A percentile compares a stretch with the other conserved stretches of the same genome.
Evolutionary conservation across 2,888 invertebrate genomes (phyloP).

Genomic region (Drosophila affinis): DNA sequence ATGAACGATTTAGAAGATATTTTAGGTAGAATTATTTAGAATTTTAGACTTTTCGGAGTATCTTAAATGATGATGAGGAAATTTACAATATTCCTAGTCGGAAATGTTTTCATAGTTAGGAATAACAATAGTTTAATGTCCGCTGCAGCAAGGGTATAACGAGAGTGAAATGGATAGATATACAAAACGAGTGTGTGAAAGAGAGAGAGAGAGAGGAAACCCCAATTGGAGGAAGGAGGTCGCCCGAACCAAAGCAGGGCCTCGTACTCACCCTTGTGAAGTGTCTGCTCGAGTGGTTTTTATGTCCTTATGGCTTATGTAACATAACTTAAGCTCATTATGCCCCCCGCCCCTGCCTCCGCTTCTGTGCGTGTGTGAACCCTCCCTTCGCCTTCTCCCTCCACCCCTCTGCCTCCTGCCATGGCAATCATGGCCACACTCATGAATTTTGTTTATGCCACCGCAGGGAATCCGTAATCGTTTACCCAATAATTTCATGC

Average conservation of each 20-base stretch:
- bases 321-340: constrained; percentile 79
- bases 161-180: no score
- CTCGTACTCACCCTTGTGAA: constrained; percentile 52
- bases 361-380: not conserved
- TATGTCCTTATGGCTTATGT: constrained; percentile 77
- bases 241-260: no score
- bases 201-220: not conserved
- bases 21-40: no score
- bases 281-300: constrained; percentile 79
- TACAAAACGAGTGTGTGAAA: not conserved
- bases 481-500: constrained; percentile 69
- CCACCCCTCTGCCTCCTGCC: constrained; percentile 1
- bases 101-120: not conserved
- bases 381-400: not conserved
- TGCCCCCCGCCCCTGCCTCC: constrained; percentile 26
- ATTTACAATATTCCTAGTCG: not conserved
- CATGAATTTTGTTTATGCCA: constrained; percentile 80
- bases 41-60: no score
- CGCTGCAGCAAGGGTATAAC: not conserved
- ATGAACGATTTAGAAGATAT: no score
- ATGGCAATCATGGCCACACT: constrained; percentile 72
- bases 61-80: no score
- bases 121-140: not conserved
- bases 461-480: constrained; percentile 79
- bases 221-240: not conserved